phyloP scores from a whole-genome alignment of 1,140 invertebrate species.

The Hirudo medicinalis region DNA sequence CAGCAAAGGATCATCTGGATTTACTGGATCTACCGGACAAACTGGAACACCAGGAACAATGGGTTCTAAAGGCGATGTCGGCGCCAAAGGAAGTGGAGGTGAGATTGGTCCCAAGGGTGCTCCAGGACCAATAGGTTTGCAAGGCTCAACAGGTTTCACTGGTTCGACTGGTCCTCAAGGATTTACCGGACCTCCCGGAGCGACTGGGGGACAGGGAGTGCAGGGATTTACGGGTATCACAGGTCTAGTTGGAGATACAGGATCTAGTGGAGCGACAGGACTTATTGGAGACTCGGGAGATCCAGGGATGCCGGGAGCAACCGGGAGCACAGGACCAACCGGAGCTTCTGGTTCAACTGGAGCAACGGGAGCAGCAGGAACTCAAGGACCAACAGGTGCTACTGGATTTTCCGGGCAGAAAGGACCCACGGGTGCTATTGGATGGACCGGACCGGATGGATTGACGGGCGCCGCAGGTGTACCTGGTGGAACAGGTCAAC shows the following conservation, averaged over 20 bases:
- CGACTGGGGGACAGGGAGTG: background rate
- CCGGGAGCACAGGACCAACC: background rate
- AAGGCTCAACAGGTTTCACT: constrained; percentile 1
- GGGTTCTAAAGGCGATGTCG: background rate
- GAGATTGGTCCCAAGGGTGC: background rate
- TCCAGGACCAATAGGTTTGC: background rate
- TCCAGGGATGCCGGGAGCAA: background rate
- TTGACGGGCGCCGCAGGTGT: too few species aligned
- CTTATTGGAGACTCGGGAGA: background rate
- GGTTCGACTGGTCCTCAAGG: constrained; percentile 1
- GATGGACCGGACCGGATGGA: constrained; percentile 24
- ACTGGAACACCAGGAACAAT: background rate
- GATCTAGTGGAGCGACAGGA: background rate
- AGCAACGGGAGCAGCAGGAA: constrained; percentile 32
- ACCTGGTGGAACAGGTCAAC: too few species aligned
- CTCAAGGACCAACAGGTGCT: constrained; percentile 51
- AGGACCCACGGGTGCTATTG: constrained; percentile 39
- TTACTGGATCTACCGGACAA: constrained; percentile 2
- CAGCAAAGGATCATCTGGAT: constrained; percentile 1
- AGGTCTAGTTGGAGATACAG: background rate
- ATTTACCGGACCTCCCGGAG: background rate
- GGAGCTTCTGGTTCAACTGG: constrained; percentile 10
- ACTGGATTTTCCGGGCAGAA: constrained; percentile 49
- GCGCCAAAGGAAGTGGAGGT: background rate
- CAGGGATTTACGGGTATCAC: background rate